Conservation (phyloP, 1,140 invertebrate genomes). For the Pseudomyrmex gracilis region DNA sequence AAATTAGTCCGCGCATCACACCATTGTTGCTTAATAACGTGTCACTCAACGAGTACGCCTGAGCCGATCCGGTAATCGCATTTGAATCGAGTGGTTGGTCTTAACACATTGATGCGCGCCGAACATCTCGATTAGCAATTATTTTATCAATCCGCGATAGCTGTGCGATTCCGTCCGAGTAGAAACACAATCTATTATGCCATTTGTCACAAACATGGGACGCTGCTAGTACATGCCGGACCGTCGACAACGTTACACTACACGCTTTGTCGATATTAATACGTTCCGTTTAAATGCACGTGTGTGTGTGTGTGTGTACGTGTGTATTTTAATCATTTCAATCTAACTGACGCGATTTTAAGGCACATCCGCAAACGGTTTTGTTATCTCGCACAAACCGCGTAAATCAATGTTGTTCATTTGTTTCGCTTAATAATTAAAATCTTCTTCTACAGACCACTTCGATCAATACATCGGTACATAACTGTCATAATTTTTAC, state of each 20-base stretch:
- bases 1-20: slow-evolving; percentile 47
- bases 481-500: too few relatives aligned
- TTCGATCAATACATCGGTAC: too few relatives aligned
- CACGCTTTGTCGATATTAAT: background rate
- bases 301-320: too few relatives aligned
- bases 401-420: too few relatives aligned
- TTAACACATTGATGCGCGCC: slow-evolving; percentile 52
- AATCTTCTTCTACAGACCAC: too few relatives aligned
- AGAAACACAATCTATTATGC: slow-evolving; percentile 21
- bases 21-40: slow-evolving; percentile 61
- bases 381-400: too few relatives aligned
- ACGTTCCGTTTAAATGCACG: background rate
- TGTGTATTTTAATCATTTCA: too few relatives aligned
- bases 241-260: background rate
- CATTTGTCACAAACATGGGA: slow-evolving; percentile 20
- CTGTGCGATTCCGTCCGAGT: background rate
- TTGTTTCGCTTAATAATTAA: too few relatives aligned
- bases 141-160: slow-evolving; percentile 45
- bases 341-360: too few relatives aligned
- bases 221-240: background rate
- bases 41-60: slow-evolving; percentile 56
- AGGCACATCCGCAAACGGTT: too few relatives aligned
- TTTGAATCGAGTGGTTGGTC: slow-evolving; percentile 56
- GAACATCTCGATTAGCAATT: slow-evolving; percentile 61
- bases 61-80: slow-evolving; percentile 53